phyloP scores from a whole-genome alignment of 2,797 vertebrate species.

The Cottoperca gobio region DNA sequence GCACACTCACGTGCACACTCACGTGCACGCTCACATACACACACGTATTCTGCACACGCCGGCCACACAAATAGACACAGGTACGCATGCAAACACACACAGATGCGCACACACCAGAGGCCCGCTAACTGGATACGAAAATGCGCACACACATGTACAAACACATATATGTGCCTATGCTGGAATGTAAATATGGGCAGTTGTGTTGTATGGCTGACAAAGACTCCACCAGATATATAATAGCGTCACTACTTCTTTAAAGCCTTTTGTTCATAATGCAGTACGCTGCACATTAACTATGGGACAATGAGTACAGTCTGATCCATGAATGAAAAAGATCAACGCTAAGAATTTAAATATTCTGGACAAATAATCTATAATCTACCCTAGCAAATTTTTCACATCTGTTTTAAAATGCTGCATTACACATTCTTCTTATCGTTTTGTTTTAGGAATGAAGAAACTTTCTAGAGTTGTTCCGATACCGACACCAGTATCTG shows the following conservation, averaged over 20 bases:
- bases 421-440: too few species aligned
- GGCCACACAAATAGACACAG: conserved; percentile 14
- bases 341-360: not conserved
- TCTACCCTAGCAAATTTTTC: not conserved
- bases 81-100: conserved; percentile 9
- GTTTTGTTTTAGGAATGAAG: not conserved
- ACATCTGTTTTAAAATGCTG: not conserved
- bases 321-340: not conserved
- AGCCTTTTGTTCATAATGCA: not conserved
- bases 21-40: not conserved
- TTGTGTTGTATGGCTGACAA: not conserved
- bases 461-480: not conserved
- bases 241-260: not conserved
- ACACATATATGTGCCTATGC: not conserved
- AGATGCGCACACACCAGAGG: conserved; percentile 24
- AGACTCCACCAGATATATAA: not conserved
- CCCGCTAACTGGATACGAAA: not conserved
- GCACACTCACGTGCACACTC: not conserved
- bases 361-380: not conserved
- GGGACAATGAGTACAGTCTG: too few species aligned
- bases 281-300: not conserved
- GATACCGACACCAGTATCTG: not conserved
- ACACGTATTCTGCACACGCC: not conserved
- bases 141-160: not conserved
- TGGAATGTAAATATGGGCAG: conserved; percentile 14